These are phyloP conservation scores for Phalera bucephala DNA, from an alignment of 2,888 invertebrate genomes.

Conservation along the genomic window DNA sequence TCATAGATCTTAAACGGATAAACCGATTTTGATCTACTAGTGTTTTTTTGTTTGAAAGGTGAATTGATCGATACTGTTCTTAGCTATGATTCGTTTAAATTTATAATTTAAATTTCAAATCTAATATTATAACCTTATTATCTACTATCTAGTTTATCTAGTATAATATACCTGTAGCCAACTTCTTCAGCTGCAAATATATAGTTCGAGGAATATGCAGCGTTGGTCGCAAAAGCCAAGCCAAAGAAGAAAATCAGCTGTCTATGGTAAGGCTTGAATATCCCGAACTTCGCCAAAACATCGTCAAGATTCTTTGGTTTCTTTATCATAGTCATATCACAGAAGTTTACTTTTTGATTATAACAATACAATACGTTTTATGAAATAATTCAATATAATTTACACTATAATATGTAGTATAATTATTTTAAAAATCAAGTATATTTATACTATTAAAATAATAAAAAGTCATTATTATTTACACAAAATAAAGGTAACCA, in stretches of 20 bases:
- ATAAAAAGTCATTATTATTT: background rate
- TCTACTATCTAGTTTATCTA: no score
- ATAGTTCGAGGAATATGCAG: slow-evolving; percentile 84
- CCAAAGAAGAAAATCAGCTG: slow-evolving; percentile 78
- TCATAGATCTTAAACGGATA: no score
- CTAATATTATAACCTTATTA: no score
- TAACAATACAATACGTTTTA: no score
- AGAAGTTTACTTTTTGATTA: background rate
- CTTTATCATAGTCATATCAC: slow-evolving; percentile 6
- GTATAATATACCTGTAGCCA: slow-evolving; percentile 63
- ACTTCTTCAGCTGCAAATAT: slow-evolving; percentile 85
- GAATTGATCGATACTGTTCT: no score
- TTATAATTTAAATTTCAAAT: no score
- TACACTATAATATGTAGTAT: no score
- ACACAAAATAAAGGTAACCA: background rate
- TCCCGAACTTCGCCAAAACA: slow-evolving; percentile 67
- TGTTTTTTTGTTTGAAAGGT: no score
- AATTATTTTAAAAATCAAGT: background rate
- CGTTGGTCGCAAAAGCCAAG: slow-evolving; percentile 82
- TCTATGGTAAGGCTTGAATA: slow-evolving; percentile 83
- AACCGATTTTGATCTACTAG: no score
- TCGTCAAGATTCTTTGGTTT: slow-evolving; percentile 49
- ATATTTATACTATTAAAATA: background rate
- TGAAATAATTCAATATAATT: no score
- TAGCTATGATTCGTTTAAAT: no score